Base-by-base conservation (phyloP, 2,888 invertebrate genomes). In the Sialis lutaria region DNA sequence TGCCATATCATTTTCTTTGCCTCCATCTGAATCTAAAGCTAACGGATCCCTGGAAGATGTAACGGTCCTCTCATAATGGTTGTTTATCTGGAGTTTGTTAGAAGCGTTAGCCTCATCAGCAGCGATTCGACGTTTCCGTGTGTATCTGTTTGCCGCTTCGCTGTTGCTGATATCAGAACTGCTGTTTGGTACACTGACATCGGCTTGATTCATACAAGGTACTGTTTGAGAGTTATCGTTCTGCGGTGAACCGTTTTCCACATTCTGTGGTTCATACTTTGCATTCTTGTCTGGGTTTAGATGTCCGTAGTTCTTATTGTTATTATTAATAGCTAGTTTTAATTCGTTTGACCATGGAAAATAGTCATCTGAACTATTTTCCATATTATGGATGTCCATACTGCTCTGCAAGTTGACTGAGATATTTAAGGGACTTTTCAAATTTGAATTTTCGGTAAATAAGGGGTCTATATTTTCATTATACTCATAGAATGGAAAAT, bases 331-430 rank as follows among this genome's bases (percentile, higher is more conserved):
- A 49, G 60, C 59, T 47, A 64, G 59, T 54, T 65, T 65, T 40
- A 64, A 53, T 33, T 60, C 54, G 50, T 58, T 62, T 22, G 57
- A 53, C 65, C 65, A 66, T 52, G 57, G 58, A 52, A 65, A 66
- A 54, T 64, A 63, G 49, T 65, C 64, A 45, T 62, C 62, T 10
- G 33, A 33, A 13, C n/a, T 13, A 33, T 33, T 44, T 33, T n/a
- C 10, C 9, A 22, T 22, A 3, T n/a, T 41, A 30, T 41, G 41
- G 13, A n/a, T 33, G 33, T 43, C 43, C 43, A 43, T 33, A 31
- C 30, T 41, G 30, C 30, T 13, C 13, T 22, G 30, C 8, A 41
- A n/a, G 22, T 22, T 22, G 22, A 22, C 22, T 22, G 22, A 22
- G 22, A 22, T 22, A 22, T 22, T 22, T 22, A 22, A 22, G 22